phyloP scores from a whole-genome alignment of 1,140 invertebrate species.

The Cotesia glomerata region DNA sequence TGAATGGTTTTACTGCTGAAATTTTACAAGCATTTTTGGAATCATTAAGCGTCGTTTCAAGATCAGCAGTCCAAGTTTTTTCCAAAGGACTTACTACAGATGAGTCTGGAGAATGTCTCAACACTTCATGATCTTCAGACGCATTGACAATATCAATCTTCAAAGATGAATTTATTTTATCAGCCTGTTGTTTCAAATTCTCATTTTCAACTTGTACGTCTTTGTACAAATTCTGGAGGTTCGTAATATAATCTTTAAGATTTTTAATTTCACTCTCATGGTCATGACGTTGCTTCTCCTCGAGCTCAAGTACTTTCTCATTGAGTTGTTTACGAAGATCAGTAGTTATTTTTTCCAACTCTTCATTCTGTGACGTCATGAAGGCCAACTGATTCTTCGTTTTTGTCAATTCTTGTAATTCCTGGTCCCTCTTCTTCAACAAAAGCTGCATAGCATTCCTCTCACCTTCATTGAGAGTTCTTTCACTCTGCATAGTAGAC shows the following conservation, averaged over 20 bases:
- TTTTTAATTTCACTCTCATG: slow-evolving; percentile 4
- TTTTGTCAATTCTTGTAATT: neutral
- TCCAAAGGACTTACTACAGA: neutral
- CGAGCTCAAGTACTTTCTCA: slow-evolving; percentile 18
- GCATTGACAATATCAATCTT: neutral
- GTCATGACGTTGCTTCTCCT: slow-evolving; percentile 28
- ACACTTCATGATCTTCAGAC: neutral
- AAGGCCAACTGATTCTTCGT: slow-evolving; percentile 8
- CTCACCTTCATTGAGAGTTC: neutral
- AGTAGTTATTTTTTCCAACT: slow-evolving; percentile 3
- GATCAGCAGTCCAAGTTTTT: neutral
- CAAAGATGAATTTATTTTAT: neutral
- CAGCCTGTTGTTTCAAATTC: slow-evolving; percentile 26
- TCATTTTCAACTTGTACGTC: slow-evolving; percentile 17
- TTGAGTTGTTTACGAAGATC: neutral
- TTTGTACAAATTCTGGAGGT: slow-evolving; percentile 1
- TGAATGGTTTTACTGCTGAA: slow-evolving; percentile 15
- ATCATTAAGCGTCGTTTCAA: neutral
- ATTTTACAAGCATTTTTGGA: neutral
- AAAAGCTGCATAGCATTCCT: neutral
- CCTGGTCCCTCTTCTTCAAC: neutral
- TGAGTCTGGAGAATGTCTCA: neutral
- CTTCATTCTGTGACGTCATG: neutral
- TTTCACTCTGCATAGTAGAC: slow-evolving; percentile 8
- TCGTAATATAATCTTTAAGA: neutral